Percentiles rank a stretch among this genome's conserved stretches.
Conservation (phyloP, 2,888 invertebrate species). For the Dione vanillae region DNA sequence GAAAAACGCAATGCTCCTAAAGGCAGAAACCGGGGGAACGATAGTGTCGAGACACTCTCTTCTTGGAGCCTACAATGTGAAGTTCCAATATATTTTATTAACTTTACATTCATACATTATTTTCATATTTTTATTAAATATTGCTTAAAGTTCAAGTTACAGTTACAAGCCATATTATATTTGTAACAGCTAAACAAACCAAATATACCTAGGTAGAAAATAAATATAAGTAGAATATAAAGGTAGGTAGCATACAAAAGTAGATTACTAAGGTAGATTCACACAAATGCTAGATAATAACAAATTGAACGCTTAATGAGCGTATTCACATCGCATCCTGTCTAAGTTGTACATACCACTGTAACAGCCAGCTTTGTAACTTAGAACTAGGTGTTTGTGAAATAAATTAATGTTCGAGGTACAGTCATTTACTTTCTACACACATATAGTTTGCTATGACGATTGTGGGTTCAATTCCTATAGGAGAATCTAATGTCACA, state of each 20-base stretch:
- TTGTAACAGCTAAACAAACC: no score
- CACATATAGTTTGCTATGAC: neutral
- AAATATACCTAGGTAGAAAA: neutral
- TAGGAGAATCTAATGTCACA: neutral
- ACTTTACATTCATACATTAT: no score
- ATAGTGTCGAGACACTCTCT: no score
- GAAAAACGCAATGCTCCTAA: no score
- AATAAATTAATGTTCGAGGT: conserved; percentile 14
- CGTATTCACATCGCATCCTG: conserved; percentile 33
- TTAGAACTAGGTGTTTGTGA: conserved; percentile 12
- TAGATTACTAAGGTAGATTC: neutral
- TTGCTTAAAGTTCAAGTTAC: no score
- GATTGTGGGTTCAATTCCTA: neutral
- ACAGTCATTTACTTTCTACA: neutral
- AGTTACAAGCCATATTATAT: no score
- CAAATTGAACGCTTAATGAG: conserved; percentile 30
- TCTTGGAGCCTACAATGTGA: no score
- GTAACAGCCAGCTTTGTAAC: conserved; percentile 22
- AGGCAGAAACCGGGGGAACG: no score
- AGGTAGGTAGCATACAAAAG: neutral
- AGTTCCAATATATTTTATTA: no score
- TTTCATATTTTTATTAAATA: no score
- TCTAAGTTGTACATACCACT: conserved; percentile 20
- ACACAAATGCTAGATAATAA: conserved; percentile 15
- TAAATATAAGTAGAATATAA: neutral